These are phyloP conservation scores for Phengaris arion DNA, from an alignment of 2,888 invertebrate species.

Conservation along the genomic window DNA sequence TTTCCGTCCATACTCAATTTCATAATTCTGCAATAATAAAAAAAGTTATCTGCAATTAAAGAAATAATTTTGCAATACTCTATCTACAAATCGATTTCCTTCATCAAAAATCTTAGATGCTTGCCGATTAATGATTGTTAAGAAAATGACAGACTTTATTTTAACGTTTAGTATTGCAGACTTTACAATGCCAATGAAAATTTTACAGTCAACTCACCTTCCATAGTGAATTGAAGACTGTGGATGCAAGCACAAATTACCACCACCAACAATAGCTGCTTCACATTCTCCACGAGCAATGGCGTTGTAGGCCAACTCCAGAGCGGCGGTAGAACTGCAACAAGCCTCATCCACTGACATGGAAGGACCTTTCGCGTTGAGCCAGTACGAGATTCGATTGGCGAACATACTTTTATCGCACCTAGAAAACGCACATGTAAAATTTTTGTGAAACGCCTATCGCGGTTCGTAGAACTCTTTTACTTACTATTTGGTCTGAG, in stretches of 20 bases:
- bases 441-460: neutral
- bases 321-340: slow-evolving; percentile 47
- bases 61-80: too few relatives aligned
- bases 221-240: slow-evolving; percentile 43
- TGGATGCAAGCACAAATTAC: slow-evolving; percentile 76
- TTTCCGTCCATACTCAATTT: slow-evolving; percentile 86
- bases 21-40: slow-evolving; percentile 41
- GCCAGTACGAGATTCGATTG: slow-evolving; percentile 57
- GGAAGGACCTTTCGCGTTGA: slow-evolving; percentile 56
- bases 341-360: slow-evolving; percentile 48
- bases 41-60: slow-evolving; percentile 9
- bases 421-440: slow-evolving; percentile 38
- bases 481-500: too few relatives aligned
- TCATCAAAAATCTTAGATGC: too few relatives aligned
- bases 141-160: too few relatives aligned
- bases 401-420: slow-evolving; percentile 52
- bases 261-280: slow-evolving; percentile 80
- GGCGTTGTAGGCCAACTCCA: slow-evolving; percentile 50
- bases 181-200: neutral
- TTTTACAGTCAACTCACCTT: neutral
- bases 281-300: slow-evolving; percentile 54
- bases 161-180: too few relatives aligned
- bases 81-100: too few relatives aligned
- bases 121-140: too few relatives aligned
- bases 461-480: too few relatives aligned